Base-by-base conservation (phyloP, 2,888 invertebrate genomes). In the Dermolepida albohirtum region DNA sequence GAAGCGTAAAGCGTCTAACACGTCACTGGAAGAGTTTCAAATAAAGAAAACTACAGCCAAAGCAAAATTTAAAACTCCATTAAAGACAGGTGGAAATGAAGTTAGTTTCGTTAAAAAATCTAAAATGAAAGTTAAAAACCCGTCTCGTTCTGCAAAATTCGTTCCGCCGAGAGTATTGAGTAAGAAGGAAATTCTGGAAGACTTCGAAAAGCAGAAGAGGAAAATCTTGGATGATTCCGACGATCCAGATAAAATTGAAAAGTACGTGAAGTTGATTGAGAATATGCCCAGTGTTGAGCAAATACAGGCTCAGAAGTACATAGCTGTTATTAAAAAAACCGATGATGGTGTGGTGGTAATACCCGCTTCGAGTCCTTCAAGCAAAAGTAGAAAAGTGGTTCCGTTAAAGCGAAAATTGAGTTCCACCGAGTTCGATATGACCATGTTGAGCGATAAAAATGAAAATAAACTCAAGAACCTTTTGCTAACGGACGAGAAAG, bases 241-340 rank as follows among this genome's bases (percentile, higher is more conserved):
- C 17, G 66, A 72, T 11, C 71, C 70, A 2, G 64, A 72, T n/a
- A 43, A 41, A 7, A 17, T 59, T 5, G 55, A 51, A 14, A 77
- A 75, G 71, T 77, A 78, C 65, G 57, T 78, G 50, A 70, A 76
- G 34, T 74, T 75, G 39, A 59, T 77, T 14, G 65, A 77, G 50
- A 81, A 78, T 27, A 73, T 80, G 22, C 82, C 82, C 0, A 74
- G 76, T 5, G 74, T 80, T 0, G 71, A 73, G 44, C 81, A 81
- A 64, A 70, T 81, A 12, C 77, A 77, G 67, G 72, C 77, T 43
- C 71, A 74, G 2, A 74, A 77, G 49, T 77, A 79, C 64, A 57
- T 82, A 47, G 80, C 78, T 0, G 70, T 74, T 2, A 69, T 77
- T 14, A 73, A 75, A 16, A 78, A 75, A 70, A 81, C 79, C 0